phyloP scores from a whole-genome alignment of 1,140 invertebrate genomes.

The Periplaneta americana region DNA sequence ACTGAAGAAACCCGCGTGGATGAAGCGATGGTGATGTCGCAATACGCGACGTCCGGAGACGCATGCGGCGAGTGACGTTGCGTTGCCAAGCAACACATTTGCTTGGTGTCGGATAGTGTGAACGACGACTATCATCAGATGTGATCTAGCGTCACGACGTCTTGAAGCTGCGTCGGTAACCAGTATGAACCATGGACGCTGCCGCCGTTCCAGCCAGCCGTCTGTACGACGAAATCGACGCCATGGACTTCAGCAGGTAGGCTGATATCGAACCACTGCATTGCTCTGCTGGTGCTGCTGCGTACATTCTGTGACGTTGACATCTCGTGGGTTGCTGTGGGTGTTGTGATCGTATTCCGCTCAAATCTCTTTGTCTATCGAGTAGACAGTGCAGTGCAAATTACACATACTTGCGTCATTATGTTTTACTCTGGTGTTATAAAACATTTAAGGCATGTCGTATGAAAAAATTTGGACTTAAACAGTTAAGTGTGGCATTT shows the following conservation, averaged over 20 bases:
- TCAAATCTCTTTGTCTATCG: too few species aligned
- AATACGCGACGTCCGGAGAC: neutral
- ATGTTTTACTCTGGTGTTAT: too few species aligned
- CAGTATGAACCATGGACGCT: conserved; percentile 12
- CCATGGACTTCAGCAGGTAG: conserved; percentile 17
- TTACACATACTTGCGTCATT: too few species aligned
- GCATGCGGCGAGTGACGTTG: conserved; percentile 12
- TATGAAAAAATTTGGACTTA: too few species aligned
- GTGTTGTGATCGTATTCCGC: too few species aligned
- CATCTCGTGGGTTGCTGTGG: too few species aligned
- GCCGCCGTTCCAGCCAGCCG: neutral
- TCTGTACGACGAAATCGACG: conserved; percentile 17
- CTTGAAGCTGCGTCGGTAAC: neutral
- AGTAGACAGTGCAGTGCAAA: too few species aligned
- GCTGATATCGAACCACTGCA: too few species aligned
- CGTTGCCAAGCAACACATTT: conserved; percentile 13
- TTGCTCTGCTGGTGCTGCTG: too few species aligned
- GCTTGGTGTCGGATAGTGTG: conserved; percentile 2
- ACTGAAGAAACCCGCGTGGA: neutral
- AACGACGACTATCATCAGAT: neutral
- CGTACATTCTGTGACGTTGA: too few species aligned
- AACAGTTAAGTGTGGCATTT: too few species aligned
- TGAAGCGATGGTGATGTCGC: neutral
- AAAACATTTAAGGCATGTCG: too few species aligned
- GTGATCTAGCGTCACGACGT: neutral